phyloP scores from a whole-genome alignment of 2,888 invertebrate species.

The Drosophila seclusa region DNA sequence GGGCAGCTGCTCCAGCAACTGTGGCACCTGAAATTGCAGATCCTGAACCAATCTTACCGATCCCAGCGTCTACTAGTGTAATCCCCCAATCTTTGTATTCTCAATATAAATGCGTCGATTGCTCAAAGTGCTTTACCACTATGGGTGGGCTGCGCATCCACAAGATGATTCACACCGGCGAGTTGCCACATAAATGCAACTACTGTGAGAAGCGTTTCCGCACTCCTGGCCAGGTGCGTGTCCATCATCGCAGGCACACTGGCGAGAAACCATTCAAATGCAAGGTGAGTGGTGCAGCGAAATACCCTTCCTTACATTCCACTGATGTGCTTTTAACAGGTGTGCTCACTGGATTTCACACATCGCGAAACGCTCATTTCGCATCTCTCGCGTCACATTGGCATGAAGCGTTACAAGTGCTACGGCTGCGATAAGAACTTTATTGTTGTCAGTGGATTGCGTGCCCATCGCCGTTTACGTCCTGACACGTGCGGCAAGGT shows the following conservation, averaged over 20 bases:
- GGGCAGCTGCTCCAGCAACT: background rate
- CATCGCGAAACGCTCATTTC: conserved; percentile 83
- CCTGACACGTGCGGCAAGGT: conserved; percentile 81
- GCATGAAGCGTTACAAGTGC: conserved; percentile 84
- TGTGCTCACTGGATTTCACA: conserved; percentile 80
- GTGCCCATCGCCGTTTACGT: conserved; percentile 81
- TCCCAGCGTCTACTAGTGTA: conserved; percentile 42
- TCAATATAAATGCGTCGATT: conserved; percentile 64
- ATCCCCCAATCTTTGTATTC: background rate
- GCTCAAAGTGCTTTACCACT: conserved; percentile 78
- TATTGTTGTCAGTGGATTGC: conserved; percentile 82
- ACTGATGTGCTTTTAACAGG: conserved; percentile 45
- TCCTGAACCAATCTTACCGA: conserved; percentile 20
- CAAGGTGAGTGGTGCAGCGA: conserved; percentile 65
- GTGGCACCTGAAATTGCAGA: background rate
- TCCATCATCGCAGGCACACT: conserved; percentile 82
- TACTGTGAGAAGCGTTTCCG: conserved; percentile 83
- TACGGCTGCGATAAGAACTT: conserved; percentile 82
- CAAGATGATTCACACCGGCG: conserved; percentile 82
- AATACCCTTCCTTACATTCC: background rate
- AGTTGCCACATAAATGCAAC: conserved; percentile 78
- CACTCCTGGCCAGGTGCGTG: conserved; percentile 82
- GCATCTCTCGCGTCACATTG: conserved; percentile 83
- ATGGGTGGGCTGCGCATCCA: conserved; percentile 78
- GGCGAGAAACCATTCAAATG: conserved; percentile 83